These are phyloP conservation scores for Papilio helenus DNA, from an alignment of 1,140 invertebrate genomes.

Conservation along the genomic window DNA sequence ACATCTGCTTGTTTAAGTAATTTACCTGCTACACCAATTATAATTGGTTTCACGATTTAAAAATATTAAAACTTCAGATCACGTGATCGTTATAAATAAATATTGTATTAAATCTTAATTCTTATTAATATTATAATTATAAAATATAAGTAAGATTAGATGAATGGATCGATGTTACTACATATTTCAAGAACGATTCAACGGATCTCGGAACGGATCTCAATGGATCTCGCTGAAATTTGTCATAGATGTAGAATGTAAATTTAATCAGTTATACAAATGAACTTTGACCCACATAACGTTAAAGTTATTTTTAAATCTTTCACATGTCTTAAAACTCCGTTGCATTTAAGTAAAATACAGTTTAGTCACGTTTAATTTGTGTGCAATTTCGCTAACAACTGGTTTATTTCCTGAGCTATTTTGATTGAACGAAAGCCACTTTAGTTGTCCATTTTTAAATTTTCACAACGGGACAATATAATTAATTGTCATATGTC, in stretches of 20 bases:
- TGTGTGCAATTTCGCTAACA: background rate
- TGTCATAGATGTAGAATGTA: too few species aligned
- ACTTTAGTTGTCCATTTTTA: slow-evolving; percentile 41
- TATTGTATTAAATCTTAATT: background rate
- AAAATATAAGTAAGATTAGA: too few species aligned
- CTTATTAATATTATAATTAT: too few species aligned
- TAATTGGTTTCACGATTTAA: slow-evolving; percentile 63
- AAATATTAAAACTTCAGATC: slow-evolving; percentile 8
- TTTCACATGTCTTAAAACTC: too few species aligned
- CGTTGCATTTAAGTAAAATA: too few species aligned
- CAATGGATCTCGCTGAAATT: too few species aligned
- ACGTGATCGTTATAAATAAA: background rate
- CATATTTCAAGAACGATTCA: too few species aligned
- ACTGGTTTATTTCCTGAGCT: slow-evolving; percentile 41
- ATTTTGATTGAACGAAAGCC: background rate
- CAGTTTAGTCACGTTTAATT: background rate
- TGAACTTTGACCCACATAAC: too few species aligned
- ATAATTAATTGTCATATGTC: slow-evolving; percentile 80
- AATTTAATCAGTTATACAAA: too few species aligned
- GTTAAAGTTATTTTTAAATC: too few species aligned
- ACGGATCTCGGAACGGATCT: too few species aligned
- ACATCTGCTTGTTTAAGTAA: slow-evolving; percentile 79
- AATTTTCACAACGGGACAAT: slow-evolving; percentile 64
- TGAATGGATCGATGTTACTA: too few species aligned
- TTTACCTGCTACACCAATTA: slow-evolving; percentile 68